Conservation (phyloP, 2,797 vertebrate genomes). For the Enoplosus armatus region DNA sequence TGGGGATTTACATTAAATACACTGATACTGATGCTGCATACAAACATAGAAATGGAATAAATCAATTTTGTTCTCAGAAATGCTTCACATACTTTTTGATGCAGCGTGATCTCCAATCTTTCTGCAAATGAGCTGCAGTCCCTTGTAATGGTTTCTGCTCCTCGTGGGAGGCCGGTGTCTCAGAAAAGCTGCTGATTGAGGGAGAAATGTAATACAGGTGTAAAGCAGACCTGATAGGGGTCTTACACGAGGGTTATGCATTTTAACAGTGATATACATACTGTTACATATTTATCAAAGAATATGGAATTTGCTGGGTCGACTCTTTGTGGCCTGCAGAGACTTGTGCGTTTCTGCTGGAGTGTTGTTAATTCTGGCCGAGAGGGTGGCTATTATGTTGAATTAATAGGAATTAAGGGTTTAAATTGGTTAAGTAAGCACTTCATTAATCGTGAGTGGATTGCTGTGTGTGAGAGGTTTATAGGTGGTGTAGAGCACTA, state of each 20-base stretch:
- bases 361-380: constrained; percentile 86
- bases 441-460: constrained; percentile 86
- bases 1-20: constrained; percentile 85
- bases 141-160: constrained; percentile 87
- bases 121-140: constrained; percentile 88
- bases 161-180: constrained; percentile 84
- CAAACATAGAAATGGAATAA: constrained; percentile 85
- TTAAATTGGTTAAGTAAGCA: constrained; percentile 90
- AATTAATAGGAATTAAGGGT: constrained; percentile 89
- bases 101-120: constrained; percentile 87
- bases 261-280: constrained; percentile 89
- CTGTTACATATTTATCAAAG: constrained; percentile 88
- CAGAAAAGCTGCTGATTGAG: constrained; percentile 90
- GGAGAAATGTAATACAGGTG: constrained; percentile 90
- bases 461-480: constrained; percentile 73
- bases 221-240: constrained; percentile 89
- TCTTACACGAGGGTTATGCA: constrained; percentile 90
- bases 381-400: constrained; percentile 87
- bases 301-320: constrained; percentile 85
- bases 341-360: constrained; percentile 81
- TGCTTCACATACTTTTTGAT: constrained; percentile 83
- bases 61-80: constrained; percentile 85
- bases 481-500: constrained; percentile 46
- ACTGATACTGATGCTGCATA: constrained; percentile 81
- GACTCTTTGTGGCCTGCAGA: constrained; percentile 83